Percentiles rank a stretch among this genome's conserved stretches.
These are phyloP conservation scores for Drosophila engyochracea DNA, from an alignment of 2,888 invertebrate genomes.

Conservation along the genomic window DNA sequence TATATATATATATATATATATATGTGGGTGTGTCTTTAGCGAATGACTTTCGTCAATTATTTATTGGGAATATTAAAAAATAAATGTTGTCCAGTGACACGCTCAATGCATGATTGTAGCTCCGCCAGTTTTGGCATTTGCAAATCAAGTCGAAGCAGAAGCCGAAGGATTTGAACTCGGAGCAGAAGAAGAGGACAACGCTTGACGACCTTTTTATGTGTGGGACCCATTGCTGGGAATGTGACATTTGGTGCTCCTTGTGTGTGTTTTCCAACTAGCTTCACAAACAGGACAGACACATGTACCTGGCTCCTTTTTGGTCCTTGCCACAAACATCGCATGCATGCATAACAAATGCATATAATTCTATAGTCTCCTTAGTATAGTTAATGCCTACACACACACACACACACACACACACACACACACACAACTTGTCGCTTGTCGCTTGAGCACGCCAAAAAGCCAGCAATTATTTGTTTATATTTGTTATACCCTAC, in stretches of 20 bases:
- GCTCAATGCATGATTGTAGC: conserved; percentile 25
- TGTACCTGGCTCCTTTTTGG: conserved; percentile 6
- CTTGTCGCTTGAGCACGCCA: neutral
- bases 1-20: too few species aligned
- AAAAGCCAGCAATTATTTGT: conserved; percentile 22
- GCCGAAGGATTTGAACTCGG: neutral
- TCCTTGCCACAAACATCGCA: conserved; percentile 44
- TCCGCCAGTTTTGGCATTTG: conserved; percentile 26
- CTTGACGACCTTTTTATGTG: conserved; percentile 60
- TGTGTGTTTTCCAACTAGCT: conserved; percentile 8
- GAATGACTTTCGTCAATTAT: conserved; percentile 52
- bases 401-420: neutral
- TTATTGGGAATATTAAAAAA: conserved; percentile 44
- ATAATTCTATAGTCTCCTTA: conserved; percentile 41
- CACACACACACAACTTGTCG: neutral
- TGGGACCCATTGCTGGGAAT: conserved; percentile 43
- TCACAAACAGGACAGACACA: conserved; percentile 8
- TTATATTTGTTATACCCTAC: conserved; percentile 1
- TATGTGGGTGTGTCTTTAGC: neutral
- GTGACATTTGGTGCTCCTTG: conserved; percentile 48
- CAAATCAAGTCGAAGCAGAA: neutral
- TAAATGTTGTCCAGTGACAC: conserved; percentile 46
- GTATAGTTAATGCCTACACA: conserved; percentile 40
- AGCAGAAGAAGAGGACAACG: conserved; percentile 13
- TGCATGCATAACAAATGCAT: conserved; percentile 62